These are phyloP conservation scores for Drosophila antonietae DNA, from an alignment of 2,888 invertebrate species.

Conservation along the genomic window DNA sequence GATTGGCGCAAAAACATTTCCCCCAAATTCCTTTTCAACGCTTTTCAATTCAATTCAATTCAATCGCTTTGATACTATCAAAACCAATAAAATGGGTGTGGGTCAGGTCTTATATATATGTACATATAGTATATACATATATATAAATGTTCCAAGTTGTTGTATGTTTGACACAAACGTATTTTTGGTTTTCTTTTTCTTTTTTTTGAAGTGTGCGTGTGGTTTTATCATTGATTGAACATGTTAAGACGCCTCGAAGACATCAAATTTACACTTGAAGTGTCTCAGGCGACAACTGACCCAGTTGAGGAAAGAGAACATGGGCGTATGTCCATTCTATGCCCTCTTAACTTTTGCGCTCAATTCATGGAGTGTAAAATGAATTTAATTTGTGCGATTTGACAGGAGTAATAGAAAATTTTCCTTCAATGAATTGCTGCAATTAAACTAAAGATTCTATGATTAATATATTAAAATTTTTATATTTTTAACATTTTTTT, in stretches of 20 bases:
- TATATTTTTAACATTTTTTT: too few species aligned
- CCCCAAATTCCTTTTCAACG: conserved; percentile 40
- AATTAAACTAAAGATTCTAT: not conserved
- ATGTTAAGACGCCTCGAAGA: conserved; percentile 62
- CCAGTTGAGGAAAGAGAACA: conserved; percentile 17
- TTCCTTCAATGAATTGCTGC: conserved; percentile 8
- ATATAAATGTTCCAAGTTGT: conserved; percentile 5
- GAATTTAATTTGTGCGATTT: conserved; percentile 36
- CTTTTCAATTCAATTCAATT: conserved; percentile 71
- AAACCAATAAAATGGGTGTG: conserved; percentile 53
- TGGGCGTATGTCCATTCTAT: conserved; percentile 8
- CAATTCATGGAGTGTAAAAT: conserved; percentile 54
- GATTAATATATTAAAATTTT: too few species aligned
- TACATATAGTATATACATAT: conserved; percentile 26
- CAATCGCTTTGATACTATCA: conserved; percentile 62
- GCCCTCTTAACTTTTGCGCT: conserved; percentile 15
- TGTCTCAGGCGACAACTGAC: conserved; percentile 54
- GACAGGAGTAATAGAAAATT: conserved; percentile 34
- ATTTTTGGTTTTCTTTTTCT: conserved; percentile 23
- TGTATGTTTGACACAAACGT: conserved; percentile 21
- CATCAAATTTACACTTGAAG: conserved; percentile 73
- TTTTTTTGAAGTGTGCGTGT: conserved; percentile 41
- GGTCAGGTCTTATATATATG: conserved; percentile 18
- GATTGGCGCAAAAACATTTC: conserved; percentile 39
- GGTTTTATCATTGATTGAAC: conserved; percentile 75